Base-by-base conservation (phyloP, 2,888 invertebrate species). In the Helleia helle region DNA sequence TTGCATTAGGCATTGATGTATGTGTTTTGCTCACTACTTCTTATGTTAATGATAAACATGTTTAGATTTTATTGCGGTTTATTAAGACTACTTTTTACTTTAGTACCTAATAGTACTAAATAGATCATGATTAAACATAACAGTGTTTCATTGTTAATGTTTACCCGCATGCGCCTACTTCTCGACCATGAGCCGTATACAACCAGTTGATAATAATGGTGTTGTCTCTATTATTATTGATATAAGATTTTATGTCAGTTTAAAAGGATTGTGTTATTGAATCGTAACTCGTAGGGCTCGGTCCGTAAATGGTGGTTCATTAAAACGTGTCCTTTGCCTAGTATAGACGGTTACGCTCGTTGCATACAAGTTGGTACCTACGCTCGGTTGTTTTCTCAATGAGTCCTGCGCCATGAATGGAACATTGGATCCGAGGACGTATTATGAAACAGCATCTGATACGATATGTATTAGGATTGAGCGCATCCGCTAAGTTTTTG, bases 391-490 rank as follows among this genome's bases (percentile, higher is more conserved):
- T 63, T 58, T 62, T 62, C 59, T 62, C 58, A 59, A 59, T 59
- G 58, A 63, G 65, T 65, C 59, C 61, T 56, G 55, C 50, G 48
- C 54, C 52, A 64, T 61, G 62, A 59, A 58, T 58, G 58, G 59
- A 53, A 54, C 58, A 62, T 63, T 58, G 59, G 59, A 58, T 59
- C 60, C 73, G 72, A 73, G 75, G 76, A 69, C 71, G 56, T 51
- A 54, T 57, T 58, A 56, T 63, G 47, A 48, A 71, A 71, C 62
- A 60, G 64, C 63, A 61, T 66, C 66, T 65, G 68, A 56, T 52
- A 51, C 47, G 51, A 53, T 54, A 49, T 13, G 12, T 12, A 31
- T 31, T 31, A 28, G 28, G 27, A 38, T 38, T n/a, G 14, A 4
- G 22, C 9, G 18, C 31, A 22, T 22, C 34, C 12, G 8, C 8